A percentile compares a stretch with the other conserved stretches of the same genome.
These are phyloP conservation scores for Megathymus violae DNA, from an alignment of 1,140 invertebrate genomes.

Conservation along the genomic window DNA sequence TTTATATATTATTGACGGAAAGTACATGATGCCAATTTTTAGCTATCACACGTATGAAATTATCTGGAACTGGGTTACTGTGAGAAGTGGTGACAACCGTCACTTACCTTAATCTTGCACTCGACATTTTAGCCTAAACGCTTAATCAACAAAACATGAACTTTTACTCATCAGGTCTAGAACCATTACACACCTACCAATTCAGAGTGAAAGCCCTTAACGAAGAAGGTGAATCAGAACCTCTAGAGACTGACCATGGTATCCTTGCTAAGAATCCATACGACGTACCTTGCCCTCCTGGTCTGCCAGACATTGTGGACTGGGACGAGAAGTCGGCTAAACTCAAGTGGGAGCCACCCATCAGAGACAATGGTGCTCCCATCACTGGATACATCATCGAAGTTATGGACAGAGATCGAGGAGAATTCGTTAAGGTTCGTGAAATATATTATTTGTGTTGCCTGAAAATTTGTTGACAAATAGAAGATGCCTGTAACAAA, in stretches of 20 bases:
- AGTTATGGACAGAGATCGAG: conserved; percentile 85
- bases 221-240: conserved; percentile 97
- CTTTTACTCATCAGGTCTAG: conserved; percentile 86
- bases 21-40: no score
- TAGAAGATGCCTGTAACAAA: no score
- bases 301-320: conserved; percentile 95
- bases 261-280: conserved; percentile 98
- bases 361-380: conserved; percentile 97
- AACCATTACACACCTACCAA: conserved; percentile 96
- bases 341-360: conserved; percentile 97
- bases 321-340: conserved; percentile 97
- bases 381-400: conserved; percentile 97
- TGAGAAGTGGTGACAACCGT: no score
- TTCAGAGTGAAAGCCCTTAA: conserved; percentile 98
- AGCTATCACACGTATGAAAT: no score
- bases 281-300: conserved; percentile 94
- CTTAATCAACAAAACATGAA: not conserved
- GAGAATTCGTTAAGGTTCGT: conserved; percentile 84
- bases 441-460: no score
- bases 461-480: no score
- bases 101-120: no score
- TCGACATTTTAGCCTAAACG: no score
- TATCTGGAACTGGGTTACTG: no score
- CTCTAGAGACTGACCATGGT: conserved; percentile 93
- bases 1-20: no score